Percentiles rank a stretch among this genome's conserved stretches.
Conservation (phyloP, 2,113 vertebrate genomes). For the Siniperca chuatsi region DNA sequence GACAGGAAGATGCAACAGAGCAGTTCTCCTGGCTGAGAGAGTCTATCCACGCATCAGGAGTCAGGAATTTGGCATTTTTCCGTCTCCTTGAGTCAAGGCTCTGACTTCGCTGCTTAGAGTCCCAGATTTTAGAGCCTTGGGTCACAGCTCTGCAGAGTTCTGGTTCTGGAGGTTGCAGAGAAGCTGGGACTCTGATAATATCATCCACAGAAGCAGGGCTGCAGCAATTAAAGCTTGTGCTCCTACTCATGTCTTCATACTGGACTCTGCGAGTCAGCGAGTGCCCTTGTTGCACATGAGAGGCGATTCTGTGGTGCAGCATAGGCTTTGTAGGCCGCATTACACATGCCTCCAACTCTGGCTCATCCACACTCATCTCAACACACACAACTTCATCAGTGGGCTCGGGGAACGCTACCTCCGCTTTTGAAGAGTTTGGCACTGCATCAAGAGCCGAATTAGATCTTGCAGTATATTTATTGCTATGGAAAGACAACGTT, state of each 20-base stretch:
- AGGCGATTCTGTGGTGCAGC: constrained; percentile 68
- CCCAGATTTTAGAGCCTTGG: constrained; percentile 46
- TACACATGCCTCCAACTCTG: constrained; percentile 56
- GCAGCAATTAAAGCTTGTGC: constrained; percentile 40
- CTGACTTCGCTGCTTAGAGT: constrained; percentile 68
- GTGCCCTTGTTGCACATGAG: constrained; percentile 57
- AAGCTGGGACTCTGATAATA: neutral
- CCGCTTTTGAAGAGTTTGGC: constrained; percentile 36
- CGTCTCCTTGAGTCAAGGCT: constrained; percentile 73
- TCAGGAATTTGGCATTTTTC: constrained; percentile 68
- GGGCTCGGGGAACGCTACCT: constrained; percentile 15
- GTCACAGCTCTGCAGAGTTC: constrained; percentile 36
- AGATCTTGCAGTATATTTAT: constrained; percentile 41
- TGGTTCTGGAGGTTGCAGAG: constrained; percentile 29
- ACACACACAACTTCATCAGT: constrained; percentile 54
- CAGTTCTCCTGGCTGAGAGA: constrained; percentile 78
- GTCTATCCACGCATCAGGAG: constrained; percentile 83
- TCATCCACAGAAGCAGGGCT: constrained; percentile 28
- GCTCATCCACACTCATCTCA: constrained; percentile 87
- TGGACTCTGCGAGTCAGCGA: constrained; percentile 22
- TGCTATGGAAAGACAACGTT: constrained; percentile 37
- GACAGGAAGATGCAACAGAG: constrained; percentile 36
- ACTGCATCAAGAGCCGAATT: constrained; percentile 25
- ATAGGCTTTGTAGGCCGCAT: constrained; percentile 43
- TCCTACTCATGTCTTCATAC: constrained; percentile 41